Conservation (phyloP, 2,797 vertebrate species). For the Anas bernieri region DNA sequence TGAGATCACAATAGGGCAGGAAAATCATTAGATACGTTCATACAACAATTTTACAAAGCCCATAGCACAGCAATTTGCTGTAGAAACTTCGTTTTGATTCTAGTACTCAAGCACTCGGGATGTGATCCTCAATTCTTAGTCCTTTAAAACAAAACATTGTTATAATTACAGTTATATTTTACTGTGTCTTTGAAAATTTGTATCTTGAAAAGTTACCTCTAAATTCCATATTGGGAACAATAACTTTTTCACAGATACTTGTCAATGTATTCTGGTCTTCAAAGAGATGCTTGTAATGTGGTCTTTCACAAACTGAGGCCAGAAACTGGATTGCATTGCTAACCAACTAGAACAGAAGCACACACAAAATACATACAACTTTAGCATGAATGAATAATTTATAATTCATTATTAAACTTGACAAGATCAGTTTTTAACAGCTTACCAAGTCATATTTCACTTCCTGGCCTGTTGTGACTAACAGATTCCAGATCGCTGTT, state of each 20-base stretch:
- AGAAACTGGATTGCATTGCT: conserved; percentile 99
- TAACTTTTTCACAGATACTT: conserved; percentile 99
- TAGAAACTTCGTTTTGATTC: neutral
- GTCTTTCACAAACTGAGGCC: conserved; percentile 97
- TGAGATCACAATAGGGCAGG: neutral
- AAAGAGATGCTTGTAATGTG: conserved; percentile 98
- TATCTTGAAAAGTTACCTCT: conserved; percentile 84
- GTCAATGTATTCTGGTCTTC: conserved; percentile 97
- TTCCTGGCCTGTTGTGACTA: conserved; percentile 96
- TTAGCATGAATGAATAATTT: neutral
- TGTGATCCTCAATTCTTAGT: neutral
- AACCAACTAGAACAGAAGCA: conserved; percentile 87
- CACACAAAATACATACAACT: neutral
- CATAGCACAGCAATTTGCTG: neutral
- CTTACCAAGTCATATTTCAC: conserved; percentile 99
- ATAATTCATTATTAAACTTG: neutral
- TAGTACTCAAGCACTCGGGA: neutral
- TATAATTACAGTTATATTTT: neutral
- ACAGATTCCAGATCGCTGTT: conserved; percentile 97
- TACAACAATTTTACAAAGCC: neutral
- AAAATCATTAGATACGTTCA: neutral
- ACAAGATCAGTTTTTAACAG: neutral
- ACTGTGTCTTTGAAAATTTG: neutral
- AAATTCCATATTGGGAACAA: conserved; percentile 99
- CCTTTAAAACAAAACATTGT: neutral